These are phyloP conservation scores for Pachyuromys duprasi DNA, from an alignment of 2,797 vertebrate species.

Conservation along the genomic window DNA sequence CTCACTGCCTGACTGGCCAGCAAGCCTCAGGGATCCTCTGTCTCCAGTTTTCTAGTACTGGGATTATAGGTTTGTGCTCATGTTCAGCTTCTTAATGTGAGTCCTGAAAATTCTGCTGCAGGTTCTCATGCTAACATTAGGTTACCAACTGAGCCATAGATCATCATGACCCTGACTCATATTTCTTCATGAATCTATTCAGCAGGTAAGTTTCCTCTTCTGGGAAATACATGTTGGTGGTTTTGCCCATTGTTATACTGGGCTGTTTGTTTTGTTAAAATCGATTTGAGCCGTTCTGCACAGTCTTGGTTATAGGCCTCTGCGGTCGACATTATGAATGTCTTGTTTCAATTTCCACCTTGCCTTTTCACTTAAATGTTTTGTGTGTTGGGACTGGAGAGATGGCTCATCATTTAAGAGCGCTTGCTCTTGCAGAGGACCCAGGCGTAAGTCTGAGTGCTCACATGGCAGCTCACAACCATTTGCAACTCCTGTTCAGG, in stretches of 20 bases:
- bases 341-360: slow-evolving; percentile 35
- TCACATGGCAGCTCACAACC: not conserved
- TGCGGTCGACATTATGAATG: slow-evolving; percentile 45
- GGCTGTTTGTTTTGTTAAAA: not conserved
- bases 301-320: not conserved
- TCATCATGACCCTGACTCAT: not conserved
- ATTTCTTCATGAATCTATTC: not conserved
- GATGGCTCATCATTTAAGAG: not conserved
- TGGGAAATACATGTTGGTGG: not conserved
- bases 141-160: not conserved
- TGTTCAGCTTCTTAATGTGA: not conserved
- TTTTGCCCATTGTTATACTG: not conserved
- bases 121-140: not conserved
- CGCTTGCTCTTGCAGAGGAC: not conserved
- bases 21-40: not conserved
- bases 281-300: not conserved
- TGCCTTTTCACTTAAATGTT: slow-evolving; percentile 1
- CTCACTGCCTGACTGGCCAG: not conserved
- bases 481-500: not conserved
- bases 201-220: not conserved
- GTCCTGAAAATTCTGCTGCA: not conserved
- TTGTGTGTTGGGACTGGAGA: not conserved
- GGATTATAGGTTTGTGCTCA: not conserved
- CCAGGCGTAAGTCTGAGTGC: not conserved
- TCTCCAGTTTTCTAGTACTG: not conserved